Base-by-base conservation (phyloP, 2,888 invertebrate species). In the Eupeodes latifasciatus region DNA sequence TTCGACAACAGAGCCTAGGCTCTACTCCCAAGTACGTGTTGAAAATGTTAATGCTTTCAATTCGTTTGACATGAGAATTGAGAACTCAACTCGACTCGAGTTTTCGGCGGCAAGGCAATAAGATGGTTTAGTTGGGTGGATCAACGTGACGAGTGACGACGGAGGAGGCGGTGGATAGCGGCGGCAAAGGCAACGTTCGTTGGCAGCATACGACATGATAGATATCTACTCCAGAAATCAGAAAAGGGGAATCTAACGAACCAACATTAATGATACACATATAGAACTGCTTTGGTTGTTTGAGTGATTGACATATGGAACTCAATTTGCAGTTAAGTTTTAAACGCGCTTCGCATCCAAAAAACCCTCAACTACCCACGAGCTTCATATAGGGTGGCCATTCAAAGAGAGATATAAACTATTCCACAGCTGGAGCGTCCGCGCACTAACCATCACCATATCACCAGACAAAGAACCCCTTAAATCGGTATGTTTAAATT, bases 271-370 rank as follows among this genome's bases (percentile, higher is more conserved):
- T 85, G 85, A 88, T 84, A 88, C 74, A 87, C 77, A 81, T 44
- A 81, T 76, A 64, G 62, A 40, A 2, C 47, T 57, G 53, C 40
- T 34, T 59, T 53, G 36, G 53, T 51, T 53, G 53, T 34, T 47
- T 81, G 88, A 85, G 76, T 81, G 88, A 88, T 88, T 88, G 88
- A 81, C 81, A 66, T 85, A 78, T 85, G 85, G 85, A 88, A 88
- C 88, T 88, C 85, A 88, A 88, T 88, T 88, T 88, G 84, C 85
- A 88, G 84, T 88, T 85, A 85, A 88, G 81, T 88, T 85, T 88
- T 75, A 81, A 88, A 88, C 88, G 85, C 81, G 85, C 75, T 88
- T 78, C 81, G 88, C 69, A 85, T 88, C 85, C 78, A 71, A 81
- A 88, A 85, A 75, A 71, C 72, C 61, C 57, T 36, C 74, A 40